A percentile compares a stretch with the other conserved stretches of the same genome.
These are phyloP conservation scores for Meghimatium bilineatum DNA, from an alignment of 2,888 invertebrate genomes.

Conservation along the genomic window DNA sequence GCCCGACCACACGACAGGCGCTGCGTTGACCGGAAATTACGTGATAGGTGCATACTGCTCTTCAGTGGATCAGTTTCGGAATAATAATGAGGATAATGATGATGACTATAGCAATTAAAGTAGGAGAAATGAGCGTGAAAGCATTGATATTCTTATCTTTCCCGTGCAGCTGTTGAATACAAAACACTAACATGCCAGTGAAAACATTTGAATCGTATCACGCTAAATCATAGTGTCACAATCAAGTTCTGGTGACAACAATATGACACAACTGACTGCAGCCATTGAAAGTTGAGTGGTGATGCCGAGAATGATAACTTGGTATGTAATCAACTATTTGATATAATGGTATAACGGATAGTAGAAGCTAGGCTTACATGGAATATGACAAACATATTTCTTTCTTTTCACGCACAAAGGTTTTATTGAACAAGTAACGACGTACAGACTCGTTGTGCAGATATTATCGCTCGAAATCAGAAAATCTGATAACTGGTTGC, in stretches of 20 bases:
- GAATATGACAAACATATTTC: neutral
- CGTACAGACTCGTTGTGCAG: neutral
- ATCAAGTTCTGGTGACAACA: neutral
- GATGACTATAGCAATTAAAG: neutral
- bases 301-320: neutral
- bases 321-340: neutral
- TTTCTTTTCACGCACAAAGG: neutral
- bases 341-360: neutral
- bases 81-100: neutral
- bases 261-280: neutral
- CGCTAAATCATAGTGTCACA: neutral
- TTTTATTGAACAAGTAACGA: neutral
- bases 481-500: neutral
- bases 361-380: neutral
- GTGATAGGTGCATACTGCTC: neutral
- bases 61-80: neutral
- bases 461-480: neutral
- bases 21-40: constrained; percentile 32
- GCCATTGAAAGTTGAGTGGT: neutral
- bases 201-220: neutral
- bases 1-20: neutral
- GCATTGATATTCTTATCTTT: neutral
- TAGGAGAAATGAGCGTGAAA: neutral
- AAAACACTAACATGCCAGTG: neutral
- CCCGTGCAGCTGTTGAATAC: neutral